phyloP scores from a whole-genome alignment of 2,797 vertebrate species.

The Buceros bicornis region DNA sequence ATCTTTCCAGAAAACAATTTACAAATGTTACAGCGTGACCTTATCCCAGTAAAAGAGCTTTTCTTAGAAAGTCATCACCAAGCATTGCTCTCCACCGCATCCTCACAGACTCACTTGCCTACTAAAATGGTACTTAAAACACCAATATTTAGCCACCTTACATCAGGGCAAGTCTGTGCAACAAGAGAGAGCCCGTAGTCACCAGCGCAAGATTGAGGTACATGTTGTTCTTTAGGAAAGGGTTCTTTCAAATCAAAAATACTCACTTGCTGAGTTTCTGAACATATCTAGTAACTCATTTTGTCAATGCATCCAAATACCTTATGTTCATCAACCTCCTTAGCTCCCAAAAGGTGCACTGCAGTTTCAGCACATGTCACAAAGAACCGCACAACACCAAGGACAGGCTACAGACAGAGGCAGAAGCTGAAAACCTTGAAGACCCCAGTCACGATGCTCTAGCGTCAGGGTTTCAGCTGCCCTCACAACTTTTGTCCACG shows the following conservation, averaged over 20 bases:
- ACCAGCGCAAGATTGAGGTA: neutral
- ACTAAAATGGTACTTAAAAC: neutral
- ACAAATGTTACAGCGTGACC: neutral
- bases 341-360: neutral
- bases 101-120: neutral
- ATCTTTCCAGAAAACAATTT: neutral
- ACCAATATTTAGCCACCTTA: neutral
- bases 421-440: neutral
- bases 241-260: neutral
- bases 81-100: neutral
- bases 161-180: neutral
- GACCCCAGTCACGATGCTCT: neutral
- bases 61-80: neutral
- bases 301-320: neutral
- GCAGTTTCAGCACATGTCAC: neutral
- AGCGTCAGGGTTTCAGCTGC: neutral
- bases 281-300: neutral
- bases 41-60: neutral
- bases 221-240: neutral
- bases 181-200: neutral
- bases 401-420: neutral
- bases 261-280: neutral
- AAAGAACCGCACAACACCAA: accelerated
- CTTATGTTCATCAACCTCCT: neutral
- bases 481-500: neutral